These are phyloP conservation scores for Zaprionus camerounensis DNA, from an alignment of 1,140 invertebrate genomes.

Conservation along the genomic window DNA sequence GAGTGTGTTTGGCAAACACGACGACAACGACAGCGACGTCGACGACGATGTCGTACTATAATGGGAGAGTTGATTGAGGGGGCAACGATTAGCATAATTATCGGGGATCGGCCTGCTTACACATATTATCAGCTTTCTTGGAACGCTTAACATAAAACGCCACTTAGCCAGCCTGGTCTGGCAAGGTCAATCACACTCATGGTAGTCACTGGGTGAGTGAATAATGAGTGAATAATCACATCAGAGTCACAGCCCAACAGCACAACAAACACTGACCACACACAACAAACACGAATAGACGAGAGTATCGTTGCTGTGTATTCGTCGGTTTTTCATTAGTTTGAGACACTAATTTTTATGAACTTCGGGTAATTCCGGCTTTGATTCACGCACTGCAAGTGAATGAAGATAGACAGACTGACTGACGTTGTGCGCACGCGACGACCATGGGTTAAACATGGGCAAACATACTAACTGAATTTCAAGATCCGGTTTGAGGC, in stretches of 20 bases:
- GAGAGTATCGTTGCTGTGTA: conserved; percentile 37
- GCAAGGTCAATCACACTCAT: conserved; percentile 71
- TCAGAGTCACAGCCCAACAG: neutral
- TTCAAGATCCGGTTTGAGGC: conserved; percentile 70
- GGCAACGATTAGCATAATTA: conserved; percentile 74
- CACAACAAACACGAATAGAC: conserved; percentile 30
- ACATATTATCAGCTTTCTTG: conserved; percentile 74
- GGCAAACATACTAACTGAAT: conserved; percentile 29
- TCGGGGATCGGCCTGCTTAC: conserved; percentile 35
- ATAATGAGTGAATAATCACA: conserved; percentile 2
- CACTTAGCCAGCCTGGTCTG: conserved; percentile 49
- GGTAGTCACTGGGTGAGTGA: conserved; percentile 1
- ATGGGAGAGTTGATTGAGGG: conserved; percentile 32
- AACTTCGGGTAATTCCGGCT: conserved; percentile 78
- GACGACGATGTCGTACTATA: neutral
- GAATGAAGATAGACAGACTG: conserved; percentile 34
- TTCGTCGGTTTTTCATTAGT: conserved; percentile 36
- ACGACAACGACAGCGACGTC: neutral
- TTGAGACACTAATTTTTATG: conserved; percentile 66
- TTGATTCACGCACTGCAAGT: conserved; percentile 46
- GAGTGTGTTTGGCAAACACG: conserved; percentile 68
- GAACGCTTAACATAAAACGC: conserved; percentile 76
- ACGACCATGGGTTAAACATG: conserved; percentile 63
- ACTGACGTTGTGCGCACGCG: conserved; percentile 34
- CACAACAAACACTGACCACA: conserved; percentile 35